Evolutionary conservation across 2,797 vertebrate species (phyloP).

Genomic region (Sebastiscus tertius): DNA sequence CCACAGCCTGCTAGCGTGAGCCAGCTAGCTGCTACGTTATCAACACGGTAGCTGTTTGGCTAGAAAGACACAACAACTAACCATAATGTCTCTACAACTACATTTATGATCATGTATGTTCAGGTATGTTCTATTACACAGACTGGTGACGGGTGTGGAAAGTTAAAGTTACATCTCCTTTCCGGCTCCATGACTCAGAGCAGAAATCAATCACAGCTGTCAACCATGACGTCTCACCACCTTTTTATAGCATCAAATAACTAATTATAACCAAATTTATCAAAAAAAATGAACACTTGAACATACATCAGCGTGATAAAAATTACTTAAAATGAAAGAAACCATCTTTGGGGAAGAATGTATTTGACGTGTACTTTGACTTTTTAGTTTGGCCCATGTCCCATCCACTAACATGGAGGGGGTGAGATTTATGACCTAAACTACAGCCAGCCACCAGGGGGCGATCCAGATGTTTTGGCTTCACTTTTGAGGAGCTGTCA

Average conservation of each 20-base stretch:
- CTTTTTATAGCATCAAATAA: background rate
- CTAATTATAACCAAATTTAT: no score
- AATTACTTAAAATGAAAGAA: background rate
- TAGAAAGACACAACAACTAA: no score
- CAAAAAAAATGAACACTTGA: background rate
- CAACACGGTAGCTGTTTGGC: no score
- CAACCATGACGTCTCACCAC: background rate
- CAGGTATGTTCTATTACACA: no score
- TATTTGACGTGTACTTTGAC: background rate
- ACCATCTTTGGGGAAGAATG: background rate
- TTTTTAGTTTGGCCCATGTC: background rate
- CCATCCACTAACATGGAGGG: background rate
- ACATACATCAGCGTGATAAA: background rate
- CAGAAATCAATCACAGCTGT: no score
- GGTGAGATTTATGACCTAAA: fast-evolving
- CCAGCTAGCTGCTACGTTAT: no score
- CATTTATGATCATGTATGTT: no score
- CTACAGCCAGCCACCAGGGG: background rate
- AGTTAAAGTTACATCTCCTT: no score
- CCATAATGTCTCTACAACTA: no score
- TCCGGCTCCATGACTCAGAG: no score
- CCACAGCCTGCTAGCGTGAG: no score
- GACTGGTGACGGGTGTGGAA: no score
- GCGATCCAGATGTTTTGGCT: background rate
- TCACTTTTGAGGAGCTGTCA: background rate